Conservation (phyloP, 2,888 invertebrate species). For the Gortyna flavago region DNA sequence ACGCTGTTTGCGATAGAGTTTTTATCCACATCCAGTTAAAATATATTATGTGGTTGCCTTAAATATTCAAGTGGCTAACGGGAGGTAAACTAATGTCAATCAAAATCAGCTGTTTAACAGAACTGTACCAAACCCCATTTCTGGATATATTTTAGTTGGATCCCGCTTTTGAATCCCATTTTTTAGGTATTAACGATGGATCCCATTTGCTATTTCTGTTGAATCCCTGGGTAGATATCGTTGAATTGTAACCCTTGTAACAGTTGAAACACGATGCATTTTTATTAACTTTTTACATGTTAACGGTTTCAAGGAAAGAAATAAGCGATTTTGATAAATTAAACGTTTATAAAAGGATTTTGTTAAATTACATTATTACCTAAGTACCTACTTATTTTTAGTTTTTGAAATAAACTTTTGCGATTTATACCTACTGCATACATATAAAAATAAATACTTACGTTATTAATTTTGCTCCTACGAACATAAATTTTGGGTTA, state of each 20-base stretch:
- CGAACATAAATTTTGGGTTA: slow-evolving; percentile 9
- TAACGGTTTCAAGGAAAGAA: background rate
- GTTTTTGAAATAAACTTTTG: background rate
- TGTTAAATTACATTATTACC: background rate
- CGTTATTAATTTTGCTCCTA: slow-evolving; percentile 1
- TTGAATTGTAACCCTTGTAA: background rate
- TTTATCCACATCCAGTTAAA: too few species aligned
- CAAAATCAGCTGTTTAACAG: slow-evolving; percentile 5
- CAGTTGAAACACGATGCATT: background rate
- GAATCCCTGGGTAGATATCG: too few species aligned
- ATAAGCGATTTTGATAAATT: background rate
- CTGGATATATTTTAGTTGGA: too few species aligned
- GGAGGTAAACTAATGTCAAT: background rate
- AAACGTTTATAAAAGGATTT: background rate
- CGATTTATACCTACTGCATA: background rate
- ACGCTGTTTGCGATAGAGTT: background rate
- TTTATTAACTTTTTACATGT: background rate
- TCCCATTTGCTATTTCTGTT: too few species aligned
- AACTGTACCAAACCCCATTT: background rate
- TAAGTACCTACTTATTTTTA: background rate
- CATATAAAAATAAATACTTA: slow-evolving; percentile 7
- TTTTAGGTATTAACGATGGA: too few species aligned
- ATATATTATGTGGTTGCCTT: background rate
- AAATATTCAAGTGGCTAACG: background rate
- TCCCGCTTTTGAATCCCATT: too few species aligned